Conservation (phyloP, 2,888 invertebrate species). For the Tiliacea citrago region DNA sequence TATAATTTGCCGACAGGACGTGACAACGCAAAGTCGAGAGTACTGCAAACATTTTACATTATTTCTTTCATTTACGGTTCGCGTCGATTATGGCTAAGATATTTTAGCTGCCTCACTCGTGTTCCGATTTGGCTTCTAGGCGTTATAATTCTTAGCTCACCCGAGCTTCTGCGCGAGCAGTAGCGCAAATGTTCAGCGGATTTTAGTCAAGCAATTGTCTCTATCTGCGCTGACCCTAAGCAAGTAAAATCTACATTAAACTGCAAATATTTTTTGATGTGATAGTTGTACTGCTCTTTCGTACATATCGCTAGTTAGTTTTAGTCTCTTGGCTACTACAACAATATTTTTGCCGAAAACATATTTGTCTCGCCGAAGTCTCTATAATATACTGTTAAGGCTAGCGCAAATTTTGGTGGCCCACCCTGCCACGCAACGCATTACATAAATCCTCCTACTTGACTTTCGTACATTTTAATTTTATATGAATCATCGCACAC, state of each 20-base stretch:
- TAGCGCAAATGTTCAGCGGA: neutral
- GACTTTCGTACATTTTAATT: neutral
- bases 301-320: constrained; percentile 4
- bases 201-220: neutral
- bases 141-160: neutral
- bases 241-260: constrained; percentile 2
- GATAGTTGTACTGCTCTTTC: constrained; percentile 10
- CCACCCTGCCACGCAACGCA: neutral
- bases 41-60: neutral
- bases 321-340: constrained; percentile 3
- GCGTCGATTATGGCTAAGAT: neutral
- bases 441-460: neutral
- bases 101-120: neutral
- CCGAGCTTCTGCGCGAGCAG: neutral
- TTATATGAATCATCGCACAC: neutral
- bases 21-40: neutral
- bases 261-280: constrained; percentile 45
- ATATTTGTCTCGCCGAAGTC: constrained; percentile 6
- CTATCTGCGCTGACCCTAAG: neutral
- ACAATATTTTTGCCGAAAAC: neutral
- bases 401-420: constrained; percentile 24
- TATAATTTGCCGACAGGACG: neutral
- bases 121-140: neutral
- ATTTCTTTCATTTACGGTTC: neutral
- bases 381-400: constrained; percentile 13